Evolutionary conservation across 2,113 vertebrate genomes (phyloP).

Genomic region (Natator depressus): DNA sequence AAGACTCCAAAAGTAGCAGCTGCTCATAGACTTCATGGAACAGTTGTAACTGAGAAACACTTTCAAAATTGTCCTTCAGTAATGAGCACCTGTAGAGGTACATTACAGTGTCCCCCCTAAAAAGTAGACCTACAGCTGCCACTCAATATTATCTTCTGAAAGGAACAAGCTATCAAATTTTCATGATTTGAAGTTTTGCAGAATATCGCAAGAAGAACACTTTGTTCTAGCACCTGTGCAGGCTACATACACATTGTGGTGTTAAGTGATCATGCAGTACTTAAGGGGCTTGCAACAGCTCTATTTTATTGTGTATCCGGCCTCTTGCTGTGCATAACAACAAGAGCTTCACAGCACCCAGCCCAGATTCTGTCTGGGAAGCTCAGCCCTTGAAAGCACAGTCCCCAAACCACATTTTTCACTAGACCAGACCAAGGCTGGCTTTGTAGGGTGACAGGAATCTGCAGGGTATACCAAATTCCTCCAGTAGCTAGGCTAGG

Average conservation of each 20-base stretch:
- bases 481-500: not conserved
- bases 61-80: not conserved
- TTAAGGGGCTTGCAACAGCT: not conserved
- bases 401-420: not conserved
- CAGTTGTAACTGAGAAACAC: not conserved
- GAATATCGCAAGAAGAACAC: not conserved
- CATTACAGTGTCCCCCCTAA: not conserved
- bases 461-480: not conserved
- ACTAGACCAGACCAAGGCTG: not conserved
- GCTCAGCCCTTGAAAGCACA: not conserved
- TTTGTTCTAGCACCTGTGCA: not conserved
- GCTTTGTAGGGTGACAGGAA: not conserved
- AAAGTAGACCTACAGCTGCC: not conserved
- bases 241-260: not conserved
- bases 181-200: not conserved
- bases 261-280: not conserved
- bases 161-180: not conserved
- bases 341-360: not conserved
- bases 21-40: not conserved
- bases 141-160: not conserved
- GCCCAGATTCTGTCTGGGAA: not conserved
- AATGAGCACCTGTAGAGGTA: not conserved
- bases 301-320: not conserved
- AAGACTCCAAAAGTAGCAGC: not conserved
- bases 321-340: not conserved